phyloP scores from a whole-genome alignment of 2,888 invertebrate genomes.

The Sipha maydis region DNA sequence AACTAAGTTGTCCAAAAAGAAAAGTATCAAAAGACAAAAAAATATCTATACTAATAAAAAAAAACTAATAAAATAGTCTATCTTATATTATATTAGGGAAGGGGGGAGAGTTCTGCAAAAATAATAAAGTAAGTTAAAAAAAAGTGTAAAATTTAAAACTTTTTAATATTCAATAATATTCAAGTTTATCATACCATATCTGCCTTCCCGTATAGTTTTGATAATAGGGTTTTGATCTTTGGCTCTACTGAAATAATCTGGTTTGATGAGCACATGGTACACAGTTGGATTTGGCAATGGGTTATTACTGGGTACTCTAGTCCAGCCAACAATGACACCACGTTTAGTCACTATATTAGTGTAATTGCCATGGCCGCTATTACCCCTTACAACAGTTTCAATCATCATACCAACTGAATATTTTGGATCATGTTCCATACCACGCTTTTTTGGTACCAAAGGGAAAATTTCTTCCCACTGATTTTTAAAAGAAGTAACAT shows the following conservation, averaged over 20 bases:
- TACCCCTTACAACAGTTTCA: not conserved
- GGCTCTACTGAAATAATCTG: not conserved
- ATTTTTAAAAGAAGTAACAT: not conserved
- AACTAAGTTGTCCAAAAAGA: not conserved
- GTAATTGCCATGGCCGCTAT: not conserved
- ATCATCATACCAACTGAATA: conserved; percentile 48
- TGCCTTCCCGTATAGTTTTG: not conserved
- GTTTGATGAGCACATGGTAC: conserved; percentile 13
- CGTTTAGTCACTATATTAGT: not conserved
- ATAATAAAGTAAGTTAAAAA: no score
- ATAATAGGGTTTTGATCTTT: conserved; percentile 27
- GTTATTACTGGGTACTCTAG: conserved; percentile 5
- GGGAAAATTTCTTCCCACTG: conserved; percentile 47
- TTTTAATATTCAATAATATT: not conserved
- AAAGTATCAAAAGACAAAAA: not conserved
- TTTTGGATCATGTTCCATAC: conserved; percentile 30
- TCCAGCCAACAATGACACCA: conserved; percentile 45
- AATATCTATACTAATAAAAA: not conserved
- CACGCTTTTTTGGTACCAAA: conserved; percentile 8
- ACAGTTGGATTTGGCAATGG: conserved; percentile 4
- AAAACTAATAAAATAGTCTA: no score
- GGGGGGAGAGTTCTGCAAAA: no score
- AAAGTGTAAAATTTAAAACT: no score
- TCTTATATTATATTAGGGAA: no score
- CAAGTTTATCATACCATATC: not conserved